Percentiles rank a stretch among this genome's conserved stretches.
Conservation (phyloP, 2,888 invertebrate genomes). For the Scelioninae gen. 2 region DNA sequence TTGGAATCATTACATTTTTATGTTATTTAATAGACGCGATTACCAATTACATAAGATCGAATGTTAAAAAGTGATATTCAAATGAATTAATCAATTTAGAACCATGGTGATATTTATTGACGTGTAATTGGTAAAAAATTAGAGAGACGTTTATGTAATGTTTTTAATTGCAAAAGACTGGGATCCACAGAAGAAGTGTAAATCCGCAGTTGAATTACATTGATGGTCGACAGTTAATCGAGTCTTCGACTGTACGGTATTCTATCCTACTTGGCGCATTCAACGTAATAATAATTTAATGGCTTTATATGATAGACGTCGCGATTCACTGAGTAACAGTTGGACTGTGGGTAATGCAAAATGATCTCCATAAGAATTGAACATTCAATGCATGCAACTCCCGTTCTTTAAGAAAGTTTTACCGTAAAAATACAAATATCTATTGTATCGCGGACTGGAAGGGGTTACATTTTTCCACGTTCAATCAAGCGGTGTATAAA, state of each 20-base stretch:
- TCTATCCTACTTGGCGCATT: constrained; percentile 64
- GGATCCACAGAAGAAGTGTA: constrained; percentile 19
- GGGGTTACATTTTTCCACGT: too few relatives aligned
- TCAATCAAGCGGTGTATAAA: too few relatives aligned
- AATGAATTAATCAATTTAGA: constrained; percentile 1
- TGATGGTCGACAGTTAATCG: constrained; percentile 62
- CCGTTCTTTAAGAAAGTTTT: constrained; percentile 16
- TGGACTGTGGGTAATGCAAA: constrained; percentile 43
- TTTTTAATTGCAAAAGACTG: constrained; percentile 32
- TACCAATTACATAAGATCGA: neutral
- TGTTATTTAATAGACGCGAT: too few relatives aligned
- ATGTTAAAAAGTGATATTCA: neutral
- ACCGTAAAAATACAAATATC: constrained; percentile 24
- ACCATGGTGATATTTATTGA: neutral
- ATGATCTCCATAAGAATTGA: constrained; percentile 35
- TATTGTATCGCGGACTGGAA: neutral
- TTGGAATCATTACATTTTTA: too few relatives aligned
- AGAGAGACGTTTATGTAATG: constrained; percentile 13
- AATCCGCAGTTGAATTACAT: constrained; percentile 29
- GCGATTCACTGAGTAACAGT: constrained; percentile 62
- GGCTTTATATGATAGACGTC: constrained; percentile 63
- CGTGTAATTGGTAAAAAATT: constrained; percentile 10
- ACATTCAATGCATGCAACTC: constrained; percentile 16
- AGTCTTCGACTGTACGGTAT: constrained; percentile 65
- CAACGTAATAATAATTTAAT: constrained; percentile 60